phyloP scores from a whole-genome alignment of 2,113 vertebrate species.

The Saguinus midas region DNA sequence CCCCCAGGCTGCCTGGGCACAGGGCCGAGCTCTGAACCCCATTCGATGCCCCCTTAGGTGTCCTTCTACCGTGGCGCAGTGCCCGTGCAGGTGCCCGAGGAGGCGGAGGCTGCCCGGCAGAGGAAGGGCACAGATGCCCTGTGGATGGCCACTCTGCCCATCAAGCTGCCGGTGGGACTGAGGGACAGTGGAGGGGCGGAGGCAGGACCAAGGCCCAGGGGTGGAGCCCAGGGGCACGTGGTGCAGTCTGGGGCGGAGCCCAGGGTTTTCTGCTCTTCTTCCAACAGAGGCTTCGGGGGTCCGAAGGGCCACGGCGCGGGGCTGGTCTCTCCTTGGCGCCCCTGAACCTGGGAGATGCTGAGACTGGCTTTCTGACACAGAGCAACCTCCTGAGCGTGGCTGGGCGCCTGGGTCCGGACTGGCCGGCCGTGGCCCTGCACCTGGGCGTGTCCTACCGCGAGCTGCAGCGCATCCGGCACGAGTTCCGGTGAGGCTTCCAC shows the following conservation, averaged over 20 bases:
- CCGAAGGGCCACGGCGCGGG: rapidly evolving
- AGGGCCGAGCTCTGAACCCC: background rate
- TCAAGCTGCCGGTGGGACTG: conserved; percentile 91
- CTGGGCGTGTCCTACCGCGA: conserved; percentile 90
- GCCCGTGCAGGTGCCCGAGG: conserved; percentile 88
- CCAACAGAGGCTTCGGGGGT: conserved; percentile 79
- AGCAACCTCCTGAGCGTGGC: conserved; percentile 93
- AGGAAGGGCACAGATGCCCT: conserved; percentile 87
- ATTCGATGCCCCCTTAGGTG: conserved; percentile 84
- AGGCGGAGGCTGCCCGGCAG: conserved; percentile 88
- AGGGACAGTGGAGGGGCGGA: conserved; percentile 2
- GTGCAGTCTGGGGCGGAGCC: background rate
- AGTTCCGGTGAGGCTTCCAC: conserved; percentile 85
- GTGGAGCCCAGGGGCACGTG: background rate
- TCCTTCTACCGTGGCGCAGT: conserved; percentile 95
- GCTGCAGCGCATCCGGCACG: conserved; percentile 89
- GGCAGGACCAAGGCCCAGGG: rapidly evolving
- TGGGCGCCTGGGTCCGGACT: conserved; percentile 90
- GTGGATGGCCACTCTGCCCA: conserved; percentile 95
- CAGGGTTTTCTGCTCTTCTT: background rate
- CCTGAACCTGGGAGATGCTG: conserved; percentile 93
- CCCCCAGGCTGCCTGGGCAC: background rate
- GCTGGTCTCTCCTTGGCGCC: conserved; percentile 81
- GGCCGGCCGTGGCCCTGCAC: conserved; percentile 91
- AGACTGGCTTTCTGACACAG: conserved; percentile 96